Evolutionary conservation across 2,888 invertebrate species (phyloP).

Genomic region (Lycophotia porphyrea): DNA sequence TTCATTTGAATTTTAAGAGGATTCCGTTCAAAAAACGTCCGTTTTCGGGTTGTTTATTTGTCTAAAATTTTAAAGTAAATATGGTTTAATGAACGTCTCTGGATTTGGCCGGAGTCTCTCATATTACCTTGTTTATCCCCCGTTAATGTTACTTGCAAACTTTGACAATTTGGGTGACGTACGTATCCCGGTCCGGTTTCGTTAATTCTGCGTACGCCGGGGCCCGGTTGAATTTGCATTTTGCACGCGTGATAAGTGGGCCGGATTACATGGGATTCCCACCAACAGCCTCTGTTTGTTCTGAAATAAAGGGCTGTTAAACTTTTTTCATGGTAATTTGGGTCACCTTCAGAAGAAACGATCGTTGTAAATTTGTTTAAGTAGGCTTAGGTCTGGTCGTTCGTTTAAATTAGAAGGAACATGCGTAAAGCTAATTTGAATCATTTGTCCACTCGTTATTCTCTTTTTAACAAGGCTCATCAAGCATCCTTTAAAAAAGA

Average conservation of each 20-base stretch:
- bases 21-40: constrained; percentile 40
- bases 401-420: constrained; percentile 83
- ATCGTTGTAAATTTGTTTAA: constrained; percentile 89
- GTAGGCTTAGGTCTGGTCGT: constrained; percentile 85
- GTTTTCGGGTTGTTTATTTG: constrained; percentile 46
- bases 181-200: constrained; percentile 79
- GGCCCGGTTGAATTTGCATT: constrained; percentile 88
- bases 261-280: constrained; percentile 89
- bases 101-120: constrained; percentile 67
- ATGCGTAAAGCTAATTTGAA: constrained; percentile 72
- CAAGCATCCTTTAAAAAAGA: constrained; percentile 29
- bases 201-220: constrained; percentile 87
- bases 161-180: constrained; percentile 88
- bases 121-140: constrained; percentile 83
- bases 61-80: constrained; percentile 44
- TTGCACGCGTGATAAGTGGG: constrained; percentile 90
- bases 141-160: constrained; percentile 82
- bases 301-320: constrained; percentile 90
- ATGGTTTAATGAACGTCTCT: constrained; percentile 51
- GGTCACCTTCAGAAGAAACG: constrained; percentile 89
- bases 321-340: constrained; percentile 90
- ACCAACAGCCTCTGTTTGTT: constrained; percentile 89
- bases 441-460: constrained; percentile 52
- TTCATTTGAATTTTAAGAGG: constrained; percentile 65
- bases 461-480: constrained; percentile 43